Base-by-base conservation (phyloP, 1,140 invertebrate genomes). In the Drosophila punjabiensis region DNA sequence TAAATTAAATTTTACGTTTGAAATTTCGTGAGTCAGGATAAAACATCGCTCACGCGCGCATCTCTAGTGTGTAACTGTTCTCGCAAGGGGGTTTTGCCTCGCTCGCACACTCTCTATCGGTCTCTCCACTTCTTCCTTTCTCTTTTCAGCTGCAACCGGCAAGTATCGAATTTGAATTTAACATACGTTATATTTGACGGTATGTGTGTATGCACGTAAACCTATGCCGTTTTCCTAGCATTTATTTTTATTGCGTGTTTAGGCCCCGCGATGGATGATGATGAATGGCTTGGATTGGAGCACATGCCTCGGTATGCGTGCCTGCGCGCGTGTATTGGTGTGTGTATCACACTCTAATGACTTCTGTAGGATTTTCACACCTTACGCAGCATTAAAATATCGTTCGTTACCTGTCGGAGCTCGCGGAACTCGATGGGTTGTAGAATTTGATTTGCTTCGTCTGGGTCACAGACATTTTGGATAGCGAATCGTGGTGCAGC, bases 371-470 rank as follows among this genome's bases (percentile, higher is more conserved):
- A 82, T 75, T 85, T 91, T 70, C 56, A 76, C 79, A 52, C 76
- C 50, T 84, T 70, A 66, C 71, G 28, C 52, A 35, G 53, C 81
- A 63, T 56, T 62, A 61, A 59, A 75, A 77, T 48, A 35, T 76
- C 18, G 61, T 79, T 69, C 64, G 80, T 79, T 95, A 97, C 96
- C 96, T 97, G 93, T 97, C 96, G 35, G 96, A 97, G 93, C 96
- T 97, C 65, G 96, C 96, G 59, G 96, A 97, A 86, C 96, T 97
- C 55, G 96, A 96, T 81, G 96, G 96, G 94, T 97, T 96, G 62
- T 92, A 92, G 76, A 92, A 92, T 68, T 92, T 92, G 41, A 92
- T 88, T 92, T 92, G 91, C 77, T 92, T 92, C 67, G 80, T 80
- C 76, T 92, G 91, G 28, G 82, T 69, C 43, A 50, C 79, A 90